Conservation (phyloP, 1,140 invertebrate species). For the Polyergus mexicanus region DNA sequence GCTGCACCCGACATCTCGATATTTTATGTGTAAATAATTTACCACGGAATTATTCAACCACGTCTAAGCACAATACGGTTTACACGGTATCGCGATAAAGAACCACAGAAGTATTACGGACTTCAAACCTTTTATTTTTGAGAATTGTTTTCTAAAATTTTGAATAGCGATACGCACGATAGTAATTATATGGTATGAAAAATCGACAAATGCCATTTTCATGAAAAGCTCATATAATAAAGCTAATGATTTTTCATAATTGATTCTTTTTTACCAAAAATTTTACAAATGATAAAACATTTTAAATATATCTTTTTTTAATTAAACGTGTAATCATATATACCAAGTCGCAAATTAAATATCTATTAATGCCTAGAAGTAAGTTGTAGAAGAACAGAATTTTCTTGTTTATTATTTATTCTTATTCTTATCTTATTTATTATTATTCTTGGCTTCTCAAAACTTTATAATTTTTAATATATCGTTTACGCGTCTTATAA, state of each 20-base stretch:
- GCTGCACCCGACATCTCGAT: conserved; percentile 7
- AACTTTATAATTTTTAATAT: background rate
- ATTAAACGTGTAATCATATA: background rate
- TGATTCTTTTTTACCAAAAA: background rate
- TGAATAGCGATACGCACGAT: background rate
- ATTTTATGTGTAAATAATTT: conserved; percentile 25
- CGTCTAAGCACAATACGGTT: background rate
- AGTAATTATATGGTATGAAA: background rate
- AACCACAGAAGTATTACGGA: background rate
- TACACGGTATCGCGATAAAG: background rate
- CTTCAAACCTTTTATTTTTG: background rate
- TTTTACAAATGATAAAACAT: background rate
- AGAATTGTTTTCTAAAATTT: background rate
- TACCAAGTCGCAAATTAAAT: background rate
- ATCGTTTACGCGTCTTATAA: background rate
- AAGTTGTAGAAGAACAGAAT: background rate
- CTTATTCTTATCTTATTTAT: no score
- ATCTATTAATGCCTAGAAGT: background rate
- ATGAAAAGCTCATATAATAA: background rate
- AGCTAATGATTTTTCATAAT: background rate
- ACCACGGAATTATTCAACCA: background rate
- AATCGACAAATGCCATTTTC: conserved; percentile 8
- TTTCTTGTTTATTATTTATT: background rate
- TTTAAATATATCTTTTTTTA: background rate
- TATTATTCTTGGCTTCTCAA: background rate